Evolutionary conservation across 2,113 vertebrate species (phyloP), one percentile per base, ranked within the genome.

Genomic region (Camarhynchus parvulus): DNA sequence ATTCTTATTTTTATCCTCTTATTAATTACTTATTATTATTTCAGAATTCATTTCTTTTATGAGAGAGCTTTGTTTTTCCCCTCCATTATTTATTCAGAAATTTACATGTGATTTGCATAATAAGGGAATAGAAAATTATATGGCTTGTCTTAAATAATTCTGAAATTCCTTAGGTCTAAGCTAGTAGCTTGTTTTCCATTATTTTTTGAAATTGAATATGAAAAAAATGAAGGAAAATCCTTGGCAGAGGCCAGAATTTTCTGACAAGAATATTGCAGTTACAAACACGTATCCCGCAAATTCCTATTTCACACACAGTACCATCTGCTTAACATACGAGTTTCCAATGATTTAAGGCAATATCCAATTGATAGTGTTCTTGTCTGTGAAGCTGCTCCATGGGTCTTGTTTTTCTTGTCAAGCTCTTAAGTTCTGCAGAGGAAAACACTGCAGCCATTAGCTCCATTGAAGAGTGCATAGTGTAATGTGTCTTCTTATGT

Each of bases 241-340:
- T 21, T 73, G 27, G 10, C 16, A 39, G 31, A 49, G 4, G 10
- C 49, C 12, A 75, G 27, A 66, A 62, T 75, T 89, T 92, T 61
- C 37, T 52, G 23, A 28, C 1, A 3, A 73, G 13, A 58, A 13
- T 47, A 44, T 30, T 70, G 19, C 10, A 35, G 6, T 35, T 66
- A 33, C 22, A 77, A 84, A 50, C 17, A 56, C 2, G 4, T 50
- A 46, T 37, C 19, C 25, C 63, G 11, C 37, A 42, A 76, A 61
- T 5, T 61, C 52, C 7, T 33, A 3, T 3, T 21, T 6, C 13
- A 20, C 25, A 42, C 20, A 42, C 7, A 47, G 24, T 66, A 58
- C 47, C 2, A 21, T 11, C 7, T 69, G 25, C 3, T 37, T 55
- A 64, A 41, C 15, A 11, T 33, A 31, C 0, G 0, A 52, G 9